Conservation (phyloP, 1,140 invertebrate species). For the Rhysida immarginata region DNA sequence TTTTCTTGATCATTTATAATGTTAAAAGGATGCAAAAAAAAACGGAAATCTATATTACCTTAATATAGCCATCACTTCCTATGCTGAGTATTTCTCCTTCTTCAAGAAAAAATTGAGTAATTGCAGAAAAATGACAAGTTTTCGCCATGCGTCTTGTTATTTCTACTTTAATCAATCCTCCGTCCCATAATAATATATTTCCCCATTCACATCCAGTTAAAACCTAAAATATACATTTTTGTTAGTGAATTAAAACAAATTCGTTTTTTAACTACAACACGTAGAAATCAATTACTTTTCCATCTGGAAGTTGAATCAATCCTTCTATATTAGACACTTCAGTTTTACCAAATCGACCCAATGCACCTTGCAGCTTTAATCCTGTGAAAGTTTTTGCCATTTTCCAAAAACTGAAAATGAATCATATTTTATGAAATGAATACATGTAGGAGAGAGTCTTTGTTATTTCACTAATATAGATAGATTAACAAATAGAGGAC, state of each 20-base stretch:
- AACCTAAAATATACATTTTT: no score
- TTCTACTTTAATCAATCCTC: slow-evolving; percentile 66
- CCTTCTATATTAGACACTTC: slow-evolving; percentile 76
- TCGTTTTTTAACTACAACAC: no score
- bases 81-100: slow-evolving; percentile 44
- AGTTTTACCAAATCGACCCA: slow-evolving; percentile 76
- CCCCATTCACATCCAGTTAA: slow-evolving; percentile 76
- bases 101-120: slow-evolving; percentile 52
- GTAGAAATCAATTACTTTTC: no score
- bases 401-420: slow-evolving; percentile 56
- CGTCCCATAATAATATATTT: slow-evolving; percentile 77
- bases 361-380: slow-evolving; percentile 65
- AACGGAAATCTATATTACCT: no score
- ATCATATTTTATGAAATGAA: neutral
- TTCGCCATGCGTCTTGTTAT: slow-evolving; percentile 48
- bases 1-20: no score
- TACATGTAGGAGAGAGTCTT: neutral
- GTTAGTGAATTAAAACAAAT: no score
- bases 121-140: slow-evolving; percentile 52
- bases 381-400: slow-evolving; percentile 78
- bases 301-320: slow-evolving; percentile 65
- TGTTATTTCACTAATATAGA: no score
- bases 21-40: no score
- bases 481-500: neutral
- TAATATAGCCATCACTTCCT: slow-evolving; percentile 61